These are phyloP conservation scores for Hirundo rustica DNA, from an alignment of 2,797 vertebrate species.

Conservation along the genomic window DNA sequence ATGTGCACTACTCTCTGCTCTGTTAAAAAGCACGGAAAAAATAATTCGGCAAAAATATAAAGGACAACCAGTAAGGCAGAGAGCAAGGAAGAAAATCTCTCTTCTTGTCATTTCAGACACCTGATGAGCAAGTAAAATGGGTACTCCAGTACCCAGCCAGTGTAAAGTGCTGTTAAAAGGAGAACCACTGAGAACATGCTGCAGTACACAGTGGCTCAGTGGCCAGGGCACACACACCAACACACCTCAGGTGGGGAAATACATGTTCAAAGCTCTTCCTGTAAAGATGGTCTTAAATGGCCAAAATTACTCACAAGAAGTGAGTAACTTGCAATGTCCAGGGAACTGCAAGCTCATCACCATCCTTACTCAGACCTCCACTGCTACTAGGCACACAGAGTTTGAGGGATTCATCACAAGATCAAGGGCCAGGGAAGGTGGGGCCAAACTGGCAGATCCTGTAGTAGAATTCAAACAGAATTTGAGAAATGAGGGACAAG, in stretches of 20 bases:
- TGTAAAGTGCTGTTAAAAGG: not conserved
- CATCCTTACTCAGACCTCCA: not conserved
- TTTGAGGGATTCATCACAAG: not conserved
- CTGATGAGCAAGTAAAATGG: not conserved
- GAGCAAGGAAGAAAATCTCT: not conserved
- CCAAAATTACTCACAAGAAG: not conserved
- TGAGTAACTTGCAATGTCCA: not conserved
- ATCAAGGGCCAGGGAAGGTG: accelerated
- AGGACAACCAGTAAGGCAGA: not conserved
- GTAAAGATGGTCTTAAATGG: not conserved
- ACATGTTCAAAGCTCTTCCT: not conserved
- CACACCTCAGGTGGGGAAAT: not conserved
- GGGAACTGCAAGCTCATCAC: not conserved
- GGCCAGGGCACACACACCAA: not conserved
- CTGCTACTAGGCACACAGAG: accelerated
- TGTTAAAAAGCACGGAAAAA: not conserved
- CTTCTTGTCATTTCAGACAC: not conserved
- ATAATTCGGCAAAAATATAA: not conserved
- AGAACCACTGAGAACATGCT: not conserved
- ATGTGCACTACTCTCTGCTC: not conserved
- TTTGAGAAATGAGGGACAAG: not conserved
- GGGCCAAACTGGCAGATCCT: not conserved
- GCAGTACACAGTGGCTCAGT: not conserved
- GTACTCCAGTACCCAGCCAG: not conserved
- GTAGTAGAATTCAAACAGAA: not conserved